Base-by-base conservation (phyloP, 2,113 vertebrate species). In the Taxidea taxus region DNA sequence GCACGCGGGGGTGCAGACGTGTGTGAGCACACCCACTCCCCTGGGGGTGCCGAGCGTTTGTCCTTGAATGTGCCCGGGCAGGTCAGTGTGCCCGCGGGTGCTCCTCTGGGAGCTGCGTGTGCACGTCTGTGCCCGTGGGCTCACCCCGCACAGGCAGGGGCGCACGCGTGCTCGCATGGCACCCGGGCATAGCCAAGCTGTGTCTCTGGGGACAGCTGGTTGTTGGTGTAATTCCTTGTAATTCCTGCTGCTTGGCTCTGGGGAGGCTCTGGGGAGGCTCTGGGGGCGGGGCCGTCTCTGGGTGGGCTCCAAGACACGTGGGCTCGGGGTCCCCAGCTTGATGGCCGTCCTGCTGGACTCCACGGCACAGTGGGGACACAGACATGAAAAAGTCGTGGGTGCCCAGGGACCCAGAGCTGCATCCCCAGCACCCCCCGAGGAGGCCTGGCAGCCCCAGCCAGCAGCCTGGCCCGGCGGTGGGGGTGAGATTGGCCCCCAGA, bases 221-320 rank as follows among this genome's bases (percentile, higher is more conserved):
- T 13, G 4, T 13, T 3, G 11, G 2, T 13, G 9, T 0, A 3
- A 31, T 16, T 56, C 31, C 39, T 47, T 13, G 9, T 0, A 3
- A 31, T 16, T 56, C 31, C 39, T 47, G 7, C 37, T 7, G 2
- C 39, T 68, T 37, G 42, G 66, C 56, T 49, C 37, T 29, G 1
- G 15, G 6, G 13, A 16, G 21, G 37, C 27, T 14, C 25, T 1
- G 5, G n/a, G 6, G 42, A 23, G 5, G 6, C 8, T 12, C 5
- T 3, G 15, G 13, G 62, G 25, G 2, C 0, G 11, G 34, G 12
- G 34, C 27, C 3, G 16, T 29, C 37, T 39, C 47, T 62, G 23
- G 25, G 6, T 29, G 31, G 7, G 5, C 6, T 11, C 3, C 3
- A 15, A 16, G 62, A 37, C 4, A 0, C 42, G 25, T 4, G 58